phyloP scores from a whole-genome alignment of 2,797 vertebrate genomes.

The Muraenolepis orangiensis region DNA sequence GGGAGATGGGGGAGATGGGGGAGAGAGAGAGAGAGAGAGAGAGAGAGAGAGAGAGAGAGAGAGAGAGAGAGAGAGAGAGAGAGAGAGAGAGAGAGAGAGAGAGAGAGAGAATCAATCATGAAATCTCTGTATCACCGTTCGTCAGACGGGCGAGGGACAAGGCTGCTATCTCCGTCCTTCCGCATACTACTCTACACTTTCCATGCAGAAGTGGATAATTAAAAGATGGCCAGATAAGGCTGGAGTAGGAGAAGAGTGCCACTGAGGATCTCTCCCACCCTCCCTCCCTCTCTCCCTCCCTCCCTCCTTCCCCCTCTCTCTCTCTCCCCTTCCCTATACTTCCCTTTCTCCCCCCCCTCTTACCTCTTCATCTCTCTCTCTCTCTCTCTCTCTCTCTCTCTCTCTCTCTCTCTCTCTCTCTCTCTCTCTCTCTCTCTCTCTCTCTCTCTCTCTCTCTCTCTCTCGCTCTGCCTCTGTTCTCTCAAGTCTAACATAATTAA shows the following conservation, averaged over 20 bases:
- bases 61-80: background rate
- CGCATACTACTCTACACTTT: constrained; percentile 46
- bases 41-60: background rate
- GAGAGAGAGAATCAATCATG: constrained; percentile 35
- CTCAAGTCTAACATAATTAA: constrained; percentile 58
- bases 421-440: too few relatives aligned
- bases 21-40: background rate
- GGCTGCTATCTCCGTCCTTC: constrained; percentile 43
- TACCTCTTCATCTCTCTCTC: constrained; percentile 31
- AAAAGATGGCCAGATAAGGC: constrained; percentile 63
- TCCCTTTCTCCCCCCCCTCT: background rate
- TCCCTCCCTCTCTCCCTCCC: too few relatives aligned
- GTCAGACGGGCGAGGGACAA: constrained; percentile 37
- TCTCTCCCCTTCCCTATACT: too few relatives aligned
- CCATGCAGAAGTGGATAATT: constrained; percentile 59
- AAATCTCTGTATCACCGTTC: constrained; percentile 31
- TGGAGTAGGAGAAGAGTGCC: constrained; percentile 37
- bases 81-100: background rate
- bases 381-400: constrained; percentile 7
- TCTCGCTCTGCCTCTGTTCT: constrained; percentile 20
- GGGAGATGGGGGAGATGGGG: background rate
- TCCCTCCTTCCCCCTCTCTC: background rate
- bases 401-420: too few relatives aligned
- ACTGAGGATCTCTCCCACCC: constrained; percentile 44
- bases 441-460: background rate